phyloP scores from a whole-genome alignment of 2,113 vertebrate genomes.

The Mesocricetus auratus region DNA sequence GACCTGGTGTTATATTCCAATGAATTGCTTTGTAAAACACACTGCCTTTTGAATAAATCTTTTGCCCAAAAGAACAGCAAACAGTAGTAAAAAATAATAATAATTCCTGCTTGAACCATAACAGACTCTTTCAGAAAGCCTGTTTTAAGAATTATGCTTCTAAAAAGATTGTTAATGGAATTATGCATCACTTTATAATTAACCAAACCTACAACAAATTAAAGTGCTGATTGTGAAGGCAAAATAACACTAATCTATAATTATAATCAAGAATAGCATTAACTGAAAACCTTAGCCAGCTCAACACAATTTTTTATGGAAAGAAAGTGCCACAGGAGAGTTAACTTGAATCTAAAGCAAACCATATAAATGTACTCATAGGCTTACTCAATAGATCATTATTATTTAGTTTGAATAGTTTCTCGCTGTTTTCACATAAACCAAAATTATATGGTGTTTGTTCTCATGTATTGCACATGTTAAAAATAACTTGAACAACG shows the following conservation, averaged over 20 bases:
- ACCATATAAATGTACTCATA: background rate
- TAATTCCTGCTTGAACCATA: constrained; percentile 55
- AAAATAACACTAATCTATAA: constrained; percentile 79
- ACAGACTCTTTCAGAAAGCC: constrained; percentile 19
- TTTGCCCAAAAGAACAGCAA: constrained; percentile 23
- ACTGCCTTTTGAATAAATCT: background rate
- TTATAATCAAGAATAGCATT: constrained; percentile 77
- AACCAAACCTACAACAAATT: constrained; percentile 80
- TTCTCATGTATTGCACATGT: background rate
- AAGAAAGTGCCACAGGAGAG: background rate
- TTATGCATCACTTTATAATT: constrained; percentile 78
- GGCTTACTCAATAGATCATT: background rate
- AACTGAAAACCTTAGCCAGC: constrained; percentile 67
- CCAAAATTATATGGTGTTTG: background rate
- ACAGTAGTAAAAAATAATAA: constrained; percentile 37
- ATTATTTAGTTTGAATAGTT: constrained; percentile 32
- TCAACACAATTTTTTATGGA: constrained; percentile 46
- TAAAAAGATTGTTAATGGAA: constrained; percentile 70
- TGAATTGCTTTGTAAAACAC: background rate
- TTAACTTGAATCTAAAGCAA: constrained; percentile 55
- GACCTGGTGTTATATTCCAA: background rate
- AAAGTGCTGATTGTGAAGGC: constrained; percentile 75
- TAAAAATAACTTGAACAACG: background rate
- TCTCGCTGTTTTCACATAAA: background rate
- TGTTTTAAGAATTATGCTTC: constrained; percentile 44